Conservation (phyloP, 2,797 vertebrate genomes). For the Cottoperca gobio region DNA sequence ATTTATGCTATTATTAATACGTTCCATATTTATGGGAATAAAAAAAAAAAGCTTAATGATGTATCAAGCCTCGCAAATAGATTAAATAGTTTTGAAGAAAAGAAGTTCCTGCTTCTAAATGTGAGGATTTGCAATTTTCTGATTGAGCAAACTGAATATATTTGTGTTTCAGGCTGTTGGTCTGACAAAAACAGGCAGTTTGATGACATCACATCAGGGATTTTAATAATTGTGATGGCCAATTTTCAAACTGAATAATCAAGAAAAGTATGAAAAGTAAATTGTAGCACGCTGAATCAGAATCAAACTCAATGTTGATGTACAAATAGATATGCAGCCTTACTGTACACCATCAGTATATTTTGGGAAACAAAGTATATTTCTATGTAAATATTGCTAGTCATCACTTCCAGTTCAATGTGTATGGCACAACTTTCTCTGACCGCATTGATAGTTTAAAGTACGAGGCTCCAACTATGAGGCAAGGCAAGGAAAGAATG, state of each 20-base stretch:
- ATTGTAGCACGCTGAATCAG: neutral
- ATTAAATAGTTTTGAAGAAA: too few relatives aligned
- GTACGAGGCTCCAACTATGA: slow-evolving; percentile 33
- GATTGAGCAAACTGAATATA: neutral
- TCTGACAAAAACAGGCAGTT: neutral
- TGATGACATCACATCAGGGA: neutral
- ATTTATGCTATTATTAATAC: neutral
- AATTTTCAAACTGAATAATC: neutral
- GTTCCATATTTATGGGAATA: neutral
- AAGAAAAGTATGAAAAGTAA: neutral
- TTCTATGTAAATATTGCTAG: neutral
- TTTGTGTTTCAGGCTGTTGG: neutral
- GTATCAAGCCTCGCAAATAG: neutral
- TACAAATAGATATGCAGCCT: neutral
- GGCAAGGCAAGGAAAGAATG: slow-evolving; percentile 21
- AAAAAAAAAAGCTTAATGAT: neutral
- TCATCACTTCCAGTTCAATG: slow-evolving; percentile 12
- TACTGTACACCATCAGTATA: neutral
- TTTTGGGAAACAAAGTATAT: neutral
- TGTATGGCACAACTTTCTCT: slow-evolving; percentile 1
- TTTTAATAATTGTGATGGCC: neutral
- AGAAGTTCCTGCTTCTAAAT: neutral
- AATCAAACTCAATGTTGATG: neutral
- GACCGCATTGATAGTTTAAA: slow-evolving; percentile 19
- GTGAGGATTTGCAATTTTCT: neutral